These are phyloP conservation scores for Cecidostiba fungosa DNA, from an alignment of 2,888 invertebrate genomes.

Conservation along the genomic window DNA sequence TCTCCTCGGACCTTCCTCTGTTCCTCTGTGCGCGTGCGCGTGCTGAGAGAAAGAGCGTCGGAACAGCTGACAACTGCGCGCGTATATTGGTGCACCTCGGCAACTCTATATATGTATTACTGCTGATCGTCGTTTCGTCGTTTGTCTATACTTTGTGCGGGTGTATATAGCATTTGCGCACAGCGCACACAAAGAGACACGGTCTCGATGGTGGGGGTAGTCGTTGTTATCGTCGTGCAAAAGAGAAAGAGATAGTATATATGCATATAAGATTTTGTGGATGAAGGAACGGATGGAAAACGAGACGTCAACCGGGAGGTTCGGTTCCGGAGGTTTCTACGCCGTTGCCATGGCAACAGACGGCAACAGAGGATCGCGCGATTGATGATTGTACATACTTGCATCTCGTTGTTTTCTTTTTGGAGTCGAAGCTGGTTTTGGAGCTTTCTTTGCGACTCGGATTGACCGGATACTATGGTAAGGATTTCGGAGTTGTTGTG, in stretches of 20 bases:
- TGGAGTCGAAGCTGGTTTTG: background rate
- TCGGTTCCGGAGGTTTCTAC: background rate
- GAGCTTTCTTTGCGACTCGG: background rate
- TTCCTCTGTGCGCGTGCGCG: background rate
- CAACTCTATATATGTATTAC: no score
- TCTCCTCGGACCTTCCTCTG: background rate
- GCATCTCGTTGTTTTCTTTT: background rate
- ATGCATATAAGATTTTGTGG: slow-evolving; percentile 6
- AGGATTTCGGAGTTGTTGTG: background rate
- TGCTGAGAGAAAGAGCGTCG: background rate
- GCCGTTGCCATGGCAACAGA: slow-evolving; percentile 57
- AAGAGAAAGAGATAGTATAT: background rate
- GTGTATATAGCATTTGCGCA: background rate
- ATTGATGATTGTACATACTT: background rate
- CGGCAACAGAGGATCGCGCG: slow-evolving; percentile 12
- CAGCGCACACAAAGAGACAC: background rate
- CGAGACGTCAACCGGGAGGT: background rate
- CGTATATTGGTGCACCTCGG: slow-evolving; percentile 2
- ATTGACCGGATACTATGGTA: background rate
- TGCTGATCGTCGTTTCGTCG: no score
- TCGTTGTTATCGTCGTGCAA: background rate
- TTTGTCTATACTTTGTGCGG: background rate
- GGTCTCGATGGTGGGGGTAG: background rate
- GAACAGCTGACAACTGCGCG: slow-evolving; percentile 59
- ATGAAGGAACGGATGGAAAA: slow-evolving; percentile 21